Conservation (phyloP, 2,888 invertebrate genomes). For the Ischnura elegans region DNA sequence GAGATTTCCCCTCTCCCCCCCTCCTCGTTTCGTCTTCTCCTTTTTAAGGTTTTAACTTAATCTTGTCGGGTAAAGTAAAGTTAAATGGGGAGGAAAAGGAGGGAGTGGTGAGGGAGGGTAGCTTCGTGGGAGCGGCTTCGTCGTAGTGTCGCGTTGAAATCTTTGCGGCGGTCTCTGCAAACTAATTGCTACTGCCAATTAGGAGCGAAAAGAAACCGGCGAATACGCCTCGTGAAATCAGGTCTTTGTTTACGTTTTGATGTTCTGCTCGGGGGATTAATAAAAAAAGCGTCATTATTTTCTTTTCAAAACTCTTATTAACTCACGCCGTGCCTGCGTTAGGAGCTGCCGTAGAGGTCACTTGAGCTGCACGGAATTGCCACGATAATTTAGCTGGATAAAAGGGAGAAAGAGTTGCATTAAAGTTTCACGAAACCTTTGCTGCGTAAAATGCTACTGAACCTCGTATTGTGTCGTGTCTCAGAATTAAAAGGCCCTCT, state of each 20-base stretch:
- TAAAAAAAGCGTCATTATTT: background rate
- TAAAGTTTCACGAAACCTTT: slow-evolving; percentile 1
- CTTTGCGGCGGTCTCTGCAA: slow-evolving; percentile 19
- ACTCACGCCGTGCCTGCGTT: background rate
- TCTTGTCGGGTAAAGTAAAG: background rate
- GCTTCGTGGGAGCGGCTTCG: too few species aligned
- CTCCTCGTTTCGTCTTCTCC: too few species aligned
- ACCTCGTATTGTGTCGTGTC: background rate
- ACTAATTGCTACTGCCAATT: slow-evolving; percentile 34
- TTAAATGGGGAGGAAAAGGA: background rate
- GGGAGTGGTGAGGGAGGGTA: too few species aligned
- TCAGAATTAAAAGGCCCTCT: background rate
- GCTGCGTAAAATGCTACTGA: background rate
- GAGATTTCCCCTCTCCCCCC: background rate
- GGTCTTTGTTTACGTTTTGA: slow-evolving; percentile 26
- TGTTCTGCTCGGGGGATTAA: background rate
- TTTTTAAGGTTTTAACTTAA: slow-evolving; percentile 8
- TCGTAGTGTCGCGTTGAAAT: background rate
- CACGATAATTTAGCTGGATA: background rate
- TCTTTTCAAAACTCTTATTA: background rate
- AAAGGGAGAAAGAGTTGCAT: background rate
- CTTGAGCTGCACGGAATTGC: background rate
- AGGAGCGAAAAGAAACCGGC: slow-evolving; percentile 11
- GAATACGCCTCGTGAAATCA: background rate
- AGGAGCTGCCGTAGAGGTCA: background rate